Evolutionary conservation across 2,113 vertebrate species (phyloP).

Genomic region (Gallinago media): DNA sequence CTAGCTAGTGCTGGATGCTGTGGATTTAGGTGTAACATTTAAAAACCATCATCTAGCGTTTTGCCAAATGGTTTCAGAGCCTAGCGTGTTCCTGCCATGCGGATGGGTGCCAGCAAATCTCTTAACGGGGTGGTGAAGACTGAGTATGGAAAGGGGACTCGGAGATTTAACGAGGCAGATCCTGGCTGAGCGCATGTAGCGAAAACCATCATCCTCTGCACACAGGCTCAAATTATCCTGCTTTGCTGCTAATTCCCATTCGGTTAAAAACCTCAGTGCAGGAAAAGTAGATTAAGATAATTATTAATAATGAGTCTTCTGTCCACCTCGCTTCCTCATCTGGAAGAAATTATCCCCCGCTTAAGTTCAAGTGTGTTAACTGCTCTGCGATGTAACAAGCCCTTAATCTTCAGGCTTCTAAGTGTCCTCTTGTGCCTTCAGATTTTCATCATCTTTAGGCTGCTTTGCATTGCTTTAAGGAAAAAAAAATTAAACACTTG

Average conservation of each 20-base stretch:
- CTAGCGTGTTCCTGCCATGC: rapidly evolving
- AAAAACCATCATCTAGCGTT: neutral
- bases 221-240: neutral
- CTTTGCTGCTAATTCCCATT: constrained; percentile 38
- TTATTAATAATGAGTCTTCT: constrained; percentile 63
- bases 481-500: neutral
- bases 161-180: neutral
- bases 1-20: neutral
- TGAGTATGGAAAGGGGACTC: neutral
- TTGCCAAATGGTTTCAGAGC: neutral
- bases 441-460: constrained; percentile 19
- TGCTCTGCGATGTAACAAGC: constrained; percentile 32
- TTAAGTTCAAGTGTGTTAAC: constrained; percentile 57
- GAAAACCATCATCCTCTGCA: neutral
- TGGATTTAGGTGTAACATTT: neutral
- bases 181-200: neutral
- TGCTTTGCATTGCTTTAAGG: neutral
- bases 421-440: constrained; percentile 10
- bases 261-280: neutral
- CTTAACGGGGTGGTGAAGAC: neutral
- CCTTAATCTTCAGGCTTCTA: constrained; percentile 55
- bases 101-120: neutral
- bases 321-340: constrained; percentile 53
- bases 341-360: constrained; percentile 57
- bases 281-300: constrained; percentile 61